Percentiles rank a stretch among this genome's conserved stretches.
Conservation (phyloP, 1,140 invertebrate genomes). For the Kradibia gibbosae region DNA sequence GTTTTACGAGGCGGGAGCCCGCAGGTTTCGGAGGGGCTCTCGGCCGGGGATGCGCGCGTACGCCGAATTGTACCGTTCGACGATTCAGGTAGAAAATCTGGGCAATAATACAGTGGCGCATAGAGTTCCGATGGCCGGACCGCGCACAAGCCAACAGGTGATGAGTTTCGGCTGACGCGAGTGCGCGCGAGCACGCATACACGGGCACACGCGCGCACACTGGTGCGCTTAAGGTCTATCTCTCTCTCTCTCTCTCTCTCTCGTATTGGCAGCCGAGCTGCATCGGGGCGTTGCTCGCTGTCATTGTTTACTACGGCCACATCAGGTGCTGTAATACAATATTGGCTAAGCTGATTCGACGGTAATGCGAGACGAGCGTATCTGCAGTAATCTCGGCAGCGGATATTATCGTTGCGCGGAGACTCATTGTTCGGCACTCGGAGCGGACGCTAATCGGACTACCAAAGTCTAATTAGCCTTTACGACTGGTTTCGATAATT, state of each 20-base stretch:
- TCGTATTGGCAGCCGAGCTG: no score
- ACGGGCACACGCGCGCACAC: not conserved
- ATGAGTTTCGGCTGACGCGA: not conserved
- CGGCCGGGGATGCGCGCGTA: not conserved
- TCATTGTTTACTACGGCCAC: slow-evolving; percentile 1
- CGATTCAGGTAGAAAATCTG: slow-evolving; percentile 19
- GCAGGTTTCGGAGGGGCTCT: no score
- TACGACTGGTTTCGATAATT: slow-evolving; percentile 12
- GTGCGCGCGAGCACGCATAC: no score
- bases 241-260: no score
- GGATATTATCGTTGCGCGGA: not conserved
- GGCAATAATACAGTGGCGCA: not conserved
- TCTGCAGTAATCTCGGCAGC: slow-evolving; percentile 11
- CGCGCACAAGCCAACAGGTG: slow-evolving; percentile 6
- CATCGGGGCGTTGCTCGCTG: not conserved
- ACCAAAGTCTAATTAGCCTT: not conserved
- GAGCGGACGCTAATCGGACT: not conserved
- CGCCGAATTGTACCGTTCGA: slow-evolving; percentile 1
- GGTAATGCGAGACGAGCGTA: slow-evolving; percentile 22
- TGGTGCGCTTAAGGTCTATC: no score
- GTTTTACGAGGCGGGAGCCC: no score
- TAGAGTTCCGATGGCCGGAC: not conserved
- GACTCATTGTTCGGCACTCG: not conserved
- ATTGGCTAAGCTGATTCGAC: slow-evolving; percentile 22
- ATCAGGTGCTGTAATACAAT: slow-evolving; percentile 15